A percentile compares a stretch with the other conserved stretches of the same genome.
Conservation (phyloP, 2,797 vertebrate species). For the Mus spretus region DNA sequence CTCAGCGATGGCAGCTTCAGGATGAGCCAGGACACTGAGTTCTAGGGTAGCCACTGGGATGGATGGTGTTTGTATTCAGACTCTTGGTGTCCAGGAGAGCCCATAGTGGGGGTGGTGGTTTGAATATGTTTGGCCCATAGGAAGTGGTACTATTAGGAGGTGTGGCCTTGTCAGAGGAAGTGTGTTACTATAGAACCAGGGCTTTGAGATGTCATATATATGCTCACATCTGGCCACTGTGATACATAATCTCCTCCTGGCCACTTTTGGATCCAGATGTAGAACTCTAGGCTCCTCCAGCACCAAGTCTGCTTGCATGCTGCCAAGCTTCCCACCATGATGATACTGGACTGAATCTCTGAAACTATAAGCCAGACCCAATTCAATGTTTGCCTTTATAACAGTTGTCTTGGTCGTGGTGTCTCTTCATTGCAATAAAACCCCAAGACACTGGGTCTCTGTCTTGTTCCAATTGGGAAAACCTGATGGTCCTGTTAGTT, state of each 20-base stretch:
- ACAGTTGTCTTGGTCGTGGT: too few species aligned
- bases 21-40: neutral
- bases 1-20: neutral
- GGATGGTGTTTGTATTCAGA: neutral
- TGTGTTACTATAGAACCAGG: neutral
- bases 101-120: neutral
- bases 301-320: neutral
- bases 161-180: neutral
- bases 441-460: neutral
- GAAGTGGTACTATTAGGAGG: neutral
- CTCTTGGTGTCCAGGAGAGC: neutral
- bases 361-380: neutral
- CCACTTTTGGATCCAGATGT: neutral
- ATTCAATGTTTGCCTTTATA: neutral
- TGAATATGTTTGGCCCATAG: neutral
- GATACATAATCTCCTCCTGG: neutral
- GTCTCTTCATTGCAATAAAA: neutral
- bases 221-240: neutral
- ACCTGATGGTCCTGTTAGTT: neutral
- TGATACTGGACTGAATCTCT: neutral
- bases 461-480: neutral
- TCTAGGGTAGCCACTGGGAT: neutral
- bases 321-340: neutral
- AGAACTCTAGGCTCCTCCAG: neutral
- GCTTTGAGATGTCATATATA: neutral